These are phyloP conservation scores for Drosophila siamana DNA, from an alignment of 2,888 invertebrate species.

Conservation along the genomic window DNA sequence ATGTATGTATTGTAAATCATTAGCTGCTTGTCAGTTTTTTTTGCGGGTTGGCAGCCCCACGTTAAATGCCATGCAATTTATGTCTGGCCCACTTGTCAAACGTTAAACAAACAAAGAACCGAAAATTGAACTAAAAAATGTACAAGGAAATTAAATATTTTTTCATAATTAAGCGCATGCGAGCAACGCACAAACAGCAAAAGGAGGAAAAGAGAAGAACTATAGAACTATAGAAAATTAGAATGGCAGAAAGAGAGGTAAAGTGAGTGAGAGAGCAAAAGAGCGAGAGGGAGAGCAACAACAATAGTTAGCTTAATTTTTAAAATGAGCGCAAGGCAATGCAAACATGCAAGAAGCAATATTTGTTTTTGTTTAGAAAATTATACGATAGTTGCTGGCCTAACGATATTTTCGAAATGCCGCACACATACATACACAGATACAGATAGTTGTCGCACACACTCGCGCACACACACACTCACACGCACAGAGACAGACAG, in stretches of 20 bases:
- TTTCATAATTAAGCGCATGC: conserved; percentile 69
- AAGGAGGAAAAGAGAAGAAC: conserved; percentile 10
- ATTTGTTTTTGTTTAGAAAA: conserved; percentile 40
- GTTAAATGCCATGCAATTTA: conserved; percentile 42
- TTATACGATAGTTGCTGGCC: conserved; percentile 42
- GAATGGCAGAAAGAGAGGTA: conserved; percentile 6
- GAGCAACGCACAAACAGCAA: conserved; percentile 53
- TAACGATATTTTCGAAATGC: conserved; percentile 48
- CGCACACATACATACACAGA: conserved; percentile 23
- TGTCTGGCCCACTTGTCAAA: conserved; percentile 40
- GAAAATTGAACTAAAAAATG: conserved; percentile 19
- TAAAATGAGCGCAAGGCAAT: conserved; percentile 57
- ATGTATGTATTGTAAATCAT: conserved; percentile 6
- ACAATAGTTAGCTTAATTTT: conserved; percentile 41
- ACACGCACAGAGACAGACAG: conserved; percentile 36
- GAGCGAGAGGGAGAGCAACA: conserved; percentile 38
- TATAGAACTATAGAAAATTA: conserved; percentile 13
- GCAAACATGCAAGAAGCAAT: conserved; percentile 66
- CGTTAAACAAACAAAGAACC: conserved; percentile 26
- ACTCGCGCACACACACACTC: conserved; percentile 26
- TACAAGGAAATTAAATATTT: conserved; percentile 36
- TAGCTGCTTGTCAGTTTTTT: conserved; percentile 22
- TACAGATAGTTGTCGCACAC: conserved; percentile 3
- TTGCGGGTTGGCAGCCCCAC: conserved; percentile 34
- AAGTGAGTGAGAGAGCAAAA: conserved; percentile 19